These are phyloP conservation scores for Lota lota DNA, from an alignment of 2,113 vertebrate species.

Conservation along the genomic window DNA sequence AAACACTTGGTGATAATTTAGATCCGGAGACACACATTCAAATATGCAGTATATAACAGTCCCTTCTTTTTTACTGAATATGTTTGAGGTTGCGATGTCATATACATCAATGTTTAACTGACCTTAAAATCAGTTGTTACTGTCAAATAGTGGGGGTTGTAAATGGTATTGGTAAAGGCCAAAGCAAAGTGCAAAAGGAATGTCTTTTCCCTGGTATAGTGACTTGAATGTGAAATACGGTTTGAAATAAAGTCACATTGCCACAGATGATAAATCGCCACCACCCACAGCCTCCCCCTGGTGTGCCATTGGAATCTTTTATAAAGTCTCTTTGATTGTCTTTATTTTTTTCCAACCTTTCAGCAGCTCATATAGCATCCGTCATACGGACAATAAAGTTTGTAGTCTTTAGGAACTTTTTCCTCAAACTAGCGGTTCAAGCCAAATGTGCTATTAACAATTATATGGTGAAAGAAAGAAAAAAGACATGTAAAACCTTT, in stretches of 20 bases:
- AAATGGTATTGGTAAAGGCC: too few species aligned
- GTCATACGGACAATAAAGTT: too few species aligned
- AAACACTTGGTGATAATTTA: too few species aligned
- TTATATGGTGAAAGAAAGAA: too few species aligned
- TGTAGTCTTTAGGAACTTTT: too few species aligned
- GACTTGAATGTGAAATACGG: constrained; percentile 57
- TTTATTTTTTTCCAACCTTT: constrained; percentile 25
- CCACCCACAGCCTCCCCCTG: constrained; percentile 29
- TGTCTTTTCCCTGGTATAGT: constrained; percentile 38
- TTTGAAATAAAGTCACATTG: constrained; percentile 55
- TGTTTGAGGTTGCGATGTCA: too few species aligned
- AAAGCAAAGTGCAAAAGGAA: constrained; percentile 7
- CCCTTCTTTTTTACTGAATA: too few species aligned
- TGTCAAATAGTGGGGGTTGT: too few species aligned
- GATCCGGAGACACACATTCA: too few species aligned
- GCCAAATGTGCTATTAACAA: constrained; percentile 16
- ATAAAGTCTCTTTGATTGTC: constrained; percentile 33
- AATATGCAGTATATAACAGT: too few species aligned
- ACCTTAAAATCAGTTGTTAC: too few species aligned
- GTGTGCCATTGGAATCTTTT: constrained; percentile 63
- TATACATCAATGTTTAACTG: too few species aligned
- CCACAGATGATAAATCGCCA: constrained; percentile 57
- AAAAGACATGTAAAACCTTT: constrained; percentile 19
- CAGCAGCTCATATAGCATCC: constrained; percentile 34
- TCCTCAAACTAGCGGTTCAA: constrained; percentile 39